These are phyloP conservation scores for Xenus cinereus DNA, from an alignment of 2,113 vertebrate species.

Conservation along the genomic window DNA sequence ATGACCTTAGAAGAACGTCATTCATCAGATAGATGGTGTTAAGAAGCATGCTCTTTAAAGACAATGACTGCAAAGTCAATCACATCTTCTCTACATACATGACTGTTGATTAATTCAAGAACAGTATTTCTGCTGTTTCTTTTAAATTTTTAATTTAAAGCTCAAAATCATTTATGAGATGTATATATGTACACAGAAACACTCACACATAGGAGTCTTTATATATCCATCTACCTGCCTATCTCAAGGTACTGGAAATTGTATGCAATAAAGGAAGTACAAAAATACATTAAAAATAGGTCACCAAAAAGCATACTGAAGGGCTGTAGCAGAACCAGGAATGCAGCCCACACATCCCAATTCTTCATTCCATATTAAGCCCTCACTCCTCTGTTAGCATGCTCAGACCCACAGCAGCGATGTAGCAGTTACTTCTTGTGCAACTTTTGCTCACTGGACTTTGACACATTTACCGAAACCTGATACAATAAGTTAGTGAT, in stretches of 20 bases:
- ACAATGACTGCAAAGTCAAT: neutral
- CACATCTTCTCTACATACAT: neutral
- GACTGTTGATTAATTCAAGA: neutral
- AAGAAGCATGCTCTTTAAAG: neutral
- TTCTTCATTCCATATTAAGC: neutral
- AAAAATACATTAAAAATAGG: neutral
- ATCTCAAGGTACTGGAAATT: neutral
- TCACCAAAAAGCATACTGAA: neutral
- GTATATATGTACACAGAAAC: neutral
- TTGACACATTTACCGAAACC: neutral
- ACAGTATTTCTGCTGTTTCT: neutral
- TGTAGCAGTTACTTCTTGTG: neutral
- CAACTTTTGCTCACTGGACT: constrained; percentile 26
- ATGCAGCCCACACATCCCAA: neutral
- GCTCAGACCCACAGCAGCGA: neutral
- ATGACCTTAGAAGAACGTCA: neutral
- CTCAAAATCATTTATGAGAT: neutral
- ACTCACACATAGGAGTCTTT: neutral
- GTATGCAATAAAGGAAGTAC: neutral
- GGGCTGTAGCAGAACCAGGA: neutral
- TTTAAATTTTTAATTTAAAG: neutral
- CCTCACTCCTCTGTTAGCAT: neutral
- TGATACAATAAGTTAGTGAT: neutral
- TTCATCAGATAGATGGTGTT: neutral
- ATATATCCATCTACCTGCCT: neutral